phyloP scores from a whole-genome alignment of 2,888 invertebrate genomes.

The Pherbina coryleti region DNA sequence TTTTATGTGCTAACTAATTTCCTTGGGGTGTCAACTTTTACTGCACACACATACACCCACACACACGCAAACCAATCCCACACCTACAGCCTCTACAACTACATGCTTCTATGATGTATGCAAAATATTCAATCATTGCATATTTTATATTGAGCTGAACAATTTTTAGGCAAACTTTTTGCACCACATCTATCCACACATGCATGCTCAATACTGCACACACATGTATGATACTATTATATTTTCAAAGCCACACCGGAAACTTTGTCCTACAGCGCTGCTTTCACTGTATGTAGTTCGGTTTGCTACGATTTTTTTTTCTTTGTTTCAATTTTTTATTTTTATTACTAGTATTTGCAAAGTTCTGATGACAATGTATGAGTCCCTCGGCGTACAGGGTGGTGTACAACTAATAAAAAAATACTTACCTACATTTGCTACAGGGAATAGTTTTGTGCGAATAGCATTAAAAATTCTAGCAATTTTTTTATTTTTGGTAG shows the following conservation, averaged over 20 bases:
- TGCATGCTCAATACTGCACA: neutral
- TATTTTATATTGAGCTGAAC: conserved; percentile 45
- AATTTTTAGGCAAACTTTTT: conserved; percentile 20
- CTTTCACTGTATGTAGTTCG: neutral
- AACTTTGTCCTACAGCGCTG: neutral
- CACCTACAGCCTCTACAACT: neutral
- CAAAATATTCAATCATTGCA: conserved; percentile 51
- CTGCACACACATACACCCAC: neutral
- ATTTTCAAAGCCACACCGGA: neutral
- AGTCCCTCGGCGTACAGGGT: conserved; percentile 4
- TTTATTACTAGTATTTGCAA: neutral
- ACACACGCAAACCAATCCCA: neutral
- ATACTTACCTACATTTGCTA: neutral
- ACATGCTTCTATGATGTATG: conserved; percentile 30
- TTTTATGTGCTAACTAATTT: neutral
- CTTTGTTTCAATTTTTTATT: neutral
- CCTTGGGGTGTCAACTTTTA: conserved; percentile 11
- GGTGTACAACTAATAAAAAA: neutral
- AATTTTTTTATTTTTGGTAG: neutral
- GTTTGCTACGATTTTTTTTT: neutral
- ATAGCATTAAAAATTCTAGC: neutral
- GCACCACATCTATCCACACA: neutral
- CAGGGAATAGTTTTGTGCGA: conserved; percentile 22
- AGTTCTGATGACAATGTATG: conserved; percentile 21
- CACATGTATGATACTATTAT: neutral